These are phyloP conservation scores for Trachythela sp. DNA, from an alignment of 64 coral and sea anemone genomes.

Conservation along the genomic window DNA sequence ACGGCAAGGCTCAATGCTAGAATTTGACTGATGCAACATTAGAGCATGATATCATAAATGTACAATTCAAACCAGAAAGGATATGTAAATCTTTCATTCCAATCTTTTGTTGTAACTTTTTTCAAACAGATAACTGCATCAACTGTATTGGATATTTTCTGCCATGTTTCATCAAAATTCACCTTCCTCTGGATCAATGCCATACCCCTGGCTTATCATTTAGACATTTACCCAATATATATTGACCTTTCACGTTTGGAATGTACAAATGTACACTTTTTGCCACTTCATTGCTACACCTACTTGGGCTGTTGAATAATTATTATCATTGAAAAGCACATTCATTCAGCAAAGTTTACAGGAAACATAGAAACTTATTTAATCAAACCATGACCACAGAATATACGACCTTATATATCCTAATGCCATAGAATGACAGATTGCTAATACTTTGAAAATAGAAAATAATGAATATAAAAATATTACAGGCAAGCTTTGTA, in stretches of 20 bases:
- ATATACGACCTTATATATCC: too few relatives aligned
- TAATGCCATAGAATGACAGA: too few relatives aligned
- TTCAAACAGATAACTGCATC: slow-evolving; percentile 3
- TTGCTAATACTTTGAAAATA: too few relatives aligned
- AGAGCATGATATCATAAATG: background rate
- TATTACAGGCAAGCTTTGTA: too few relatives aligned
- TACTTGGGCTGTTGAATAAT: background rate
- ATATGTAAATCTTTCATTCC: slow-evolving; percentile 5
- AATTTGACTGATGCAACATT: too few relatives aligned
- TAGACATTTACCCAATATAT: too few relatives aligned
- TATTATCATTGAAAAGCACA: too few relatives aligned
- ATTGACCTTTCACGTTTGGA: too few relatives aligned
- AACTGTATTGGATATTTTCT: background rate
- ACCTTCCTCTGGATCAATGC: background rate
- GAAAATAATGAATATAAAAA: too few relatives aligned
- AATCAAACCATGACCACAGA: background rate
- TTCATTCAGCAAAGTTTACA: background rate
- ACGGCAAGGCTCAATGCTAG: too few relatives aligned
- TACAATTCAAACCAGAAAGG: background rate
- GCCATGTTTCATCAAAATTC: slow-evolving; percentile 20
- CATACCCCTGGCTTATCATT: background rate
- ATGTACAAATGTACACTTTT: too few relatives aligned
- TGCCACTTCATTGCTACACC: background rate
- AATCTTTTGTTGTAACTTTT: background rate
- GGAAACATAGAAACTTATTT: background rate